These are phyloP conservation scores for Pegea sp. DNA, from an alignment of 23 tunicate genomes.

Conservation along the genomic window DNA sequence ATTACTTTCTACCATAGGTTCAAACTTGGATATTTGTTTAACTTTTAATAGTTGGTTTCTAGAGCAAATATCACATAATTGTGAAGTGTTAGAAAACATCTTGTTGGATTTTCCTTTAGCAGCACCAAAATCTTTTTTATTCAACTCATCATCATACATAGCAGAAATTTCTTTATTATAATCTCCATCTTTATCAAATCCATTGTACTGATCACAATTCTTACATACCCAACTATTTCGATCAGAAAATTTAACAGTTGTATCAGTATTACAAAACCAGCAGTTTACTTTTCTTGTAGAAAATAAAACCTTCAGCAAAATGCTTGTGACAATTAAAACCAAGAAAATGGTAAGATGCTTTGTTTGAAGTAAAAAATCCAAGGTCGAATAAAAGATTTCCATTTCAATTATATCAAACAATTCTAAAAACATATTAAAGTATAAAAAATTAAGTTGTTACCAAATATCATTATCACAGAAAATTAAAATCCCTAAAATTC, in stretches of 20 bases:
- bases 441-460: no score
- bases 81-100: neutral
- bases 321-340: no score
- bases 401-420: no score
- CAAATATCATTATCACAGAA: no score
- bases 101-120: neutral
- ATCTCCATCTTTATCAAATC: conserved; percentile 29
- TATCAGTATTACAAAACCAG: neutral
- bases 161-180: conserved; percentile 16
- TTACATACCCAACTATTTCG: conserved; percentile 25
- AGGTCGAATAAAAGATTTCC: no score
- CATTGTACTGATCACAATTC: conserved; percentile 35
- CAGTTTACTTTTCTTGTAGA: neutral
- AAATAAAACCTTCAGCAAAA: neutral
- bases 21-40: neutral
- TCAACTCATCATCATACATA: conserved; percentile 28
- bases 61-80: neutral
- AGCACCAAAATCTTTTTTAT: conserved; percentile 1
- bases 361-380: no score
- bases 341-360: no score
- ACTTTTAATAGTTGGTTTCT: neutral
- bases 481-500: no score
- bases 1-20: neutral
- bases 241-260: neutral
- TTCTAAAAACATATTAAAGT: no score